Percentiles rank a stretch among this genome's conserved stretches.
Evolutionary conservation across 2,113 vertebrate species (phyloP).

Genomic region (Perccottus glenii): DNA sequence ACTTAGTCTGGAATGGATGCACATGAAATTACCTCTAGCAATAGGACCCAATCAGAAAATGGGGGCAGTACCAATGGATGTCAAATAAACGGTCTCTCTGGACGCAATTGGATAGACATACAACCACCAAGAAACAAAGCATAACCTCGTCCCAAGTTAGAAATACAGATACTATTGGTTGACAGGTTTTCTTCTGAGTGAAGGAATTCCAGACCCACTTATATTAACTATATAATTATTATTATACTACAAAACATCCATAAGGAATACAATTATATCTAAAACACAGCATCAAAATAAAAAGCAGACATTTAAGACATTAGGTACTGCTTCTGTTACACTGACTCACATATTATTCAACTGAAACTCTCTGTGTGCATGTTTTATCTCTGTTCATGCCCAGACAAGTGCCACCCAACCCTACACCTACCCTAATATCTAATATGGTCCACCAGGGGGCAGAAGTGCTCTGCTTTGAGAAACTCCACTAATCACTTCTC

Average conservation of each 20-base stretch:
- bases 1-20: too few relatives aligned
- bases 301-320: too few relatives aligned
- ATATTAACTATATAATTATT: too few relatives aligned
- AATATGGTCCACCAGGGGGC: slow-evolving; percentile 68
- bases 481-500: not conserved
- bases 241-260: not conserved
- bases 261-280: not conserved
- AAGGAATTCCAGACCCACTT: too few relatives aligned
- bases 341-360: not conserved
- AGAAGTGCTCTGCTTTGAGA: slow-evolving; percentile 50
- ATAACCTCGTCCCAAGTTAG: too few relatives aligned
- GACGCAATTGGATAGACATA: too few relatives aligned
- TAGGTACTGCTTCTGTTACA: not conserved
- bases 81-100: too few relatives aligned
- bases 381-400: slow-evolving; percentile 15
- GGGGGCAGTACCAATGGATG: not conserved
- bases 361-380: not conserved
- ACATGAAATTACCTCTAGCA: too few relatives aligned
- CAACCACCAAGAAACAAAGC: too few relatives aligned
- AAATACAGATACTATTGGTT: too few relatives aligned
- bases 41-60: too few relatives aligned
- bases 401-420: not conserved
- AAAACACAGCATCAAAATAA: not conserved
- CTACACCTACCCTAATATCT: slow-evolving; percentile 1
- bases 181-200: too few relatives aligned